These are phyloP conservation scores for Gambusia holbrooki DNA, from an alignment of 2,113 vertebrate genomes.

Conservation along the genomic window DNA sequence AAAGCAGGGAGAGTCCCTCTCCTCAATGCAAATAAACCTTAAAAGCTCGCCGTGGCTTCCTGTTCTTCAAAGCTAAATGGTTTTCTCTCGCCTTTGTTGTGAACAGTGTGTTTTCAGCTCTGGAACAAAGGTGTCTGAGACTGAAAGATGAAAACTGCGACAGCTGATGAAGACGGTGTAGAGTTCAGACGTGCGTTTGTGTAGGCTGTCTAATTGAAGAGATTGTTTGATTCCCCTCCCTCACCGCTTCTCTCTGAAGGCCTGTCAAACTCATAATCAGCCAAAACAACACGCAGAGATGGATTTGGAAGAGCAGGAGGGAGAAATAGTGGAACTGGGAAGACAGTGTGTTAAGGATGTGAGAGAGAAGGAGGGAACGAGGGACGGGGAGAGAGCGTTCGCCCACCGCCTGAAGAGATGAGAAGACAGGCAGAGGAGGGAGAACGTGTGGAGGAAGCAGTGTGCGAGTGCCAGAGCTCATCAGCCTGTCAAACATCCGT, in stretches of 20 bases:
- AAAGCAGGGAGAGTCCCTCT: constrained; percentile 54
- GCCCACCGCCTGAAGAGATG: constrained; percentile 62
- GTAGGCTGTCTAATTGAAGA: constrained; percentile 74
- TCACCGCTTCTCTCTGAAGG: constrained; percentile 63
- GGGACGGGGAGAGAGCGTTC: constrained; percentile 48
- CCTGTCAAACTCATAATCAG: constrained; percentile 67
- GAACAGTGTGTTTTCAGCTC: constrained; percentile 70
- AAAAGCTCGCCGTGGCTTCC: constrained; percentile 63
- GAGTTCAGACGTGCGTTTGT: constrained; percentile 63
- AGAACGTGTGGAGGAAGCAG: constrained; percentile 58
- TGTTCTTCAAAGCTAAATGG: constrained; percentile 74
- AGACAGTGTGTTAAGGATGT: constrained; percentile 52
- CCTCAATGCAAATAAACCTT: constrained; percentile 69
- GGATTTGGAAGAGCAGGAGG: constrained; percentile 36
- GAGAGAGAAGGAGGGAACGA: constrained; percentile 48
- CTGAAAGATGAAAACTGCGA: constrained; percentile 65
- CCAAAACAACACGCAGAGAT: constrained; percentile 47
- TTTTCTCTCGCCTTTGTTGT: constrained; percentile 65
- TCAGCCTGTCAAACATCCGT: constrained; percentile 72
- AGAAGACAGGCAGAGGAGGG: constrained; percentile 65
- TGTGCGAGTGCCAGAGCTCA: constrained; percentile 51
- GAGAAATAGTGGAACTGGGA: constrained; percentile 50
- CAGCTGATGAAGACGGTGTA: constrained; percentile 66
- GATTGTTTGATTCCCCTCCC: constrained; percentile 73
- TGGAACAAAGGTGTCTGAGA: constrained; percentile 71